Evolutionary conservation across 2,113 vertebrate genomes (phyloP).

Genomic region (Oryzias curvinotus): DNA sequence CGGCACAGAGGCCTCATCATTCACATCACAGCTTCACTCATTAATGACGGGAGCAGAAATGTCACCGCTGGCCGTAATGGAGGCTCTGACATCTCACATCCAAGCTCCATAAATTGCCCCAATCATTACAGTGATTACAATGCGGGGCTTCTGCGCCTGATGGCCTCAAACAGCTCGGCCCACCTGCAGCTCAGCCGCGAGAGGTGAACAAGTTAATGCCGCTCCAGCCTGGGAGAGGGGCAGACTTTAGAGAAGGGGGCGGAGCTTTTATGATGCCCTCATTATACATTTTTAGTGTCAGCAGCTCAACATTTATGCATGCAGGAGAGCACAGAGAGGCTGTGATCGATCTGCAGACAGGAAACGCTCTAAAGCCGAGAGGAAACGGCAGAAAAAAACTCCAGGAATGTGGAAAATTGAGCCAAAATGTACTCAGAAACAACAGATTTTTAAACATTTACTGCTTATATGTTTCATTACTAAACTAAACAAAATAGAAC

Average conservation of each 20-base stretch:
- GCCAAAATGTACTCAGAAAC: no score
- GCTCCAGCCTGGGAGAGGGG: constrained; percentile 11
- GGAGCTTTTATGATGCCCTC: not conserved
- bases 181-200: constrained; percentile 22
- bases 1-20: not conserved
- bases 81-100: not conserved
- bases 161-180: constrained; percentile 28
- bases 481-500: no score
- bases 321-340: not conserved
- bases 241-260: constrained; percentile 5
- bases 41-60: not conserved
- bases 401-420: no score
- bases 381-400: no score
- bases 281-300: constrained; percentile 16
- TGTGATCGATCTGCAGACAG: not conserved
- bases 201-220: not conserved
- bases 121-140: not conserved
- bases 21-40: not conserved
- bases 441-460: no score
- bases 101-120: constrained; percentile 16
- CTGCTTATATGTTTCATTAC: no score
- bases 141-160: constrained; percentile 19
- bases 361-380: not conserved
- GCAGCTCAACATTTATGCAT: not conserved
- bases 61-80: no score